Percentiles rank a stretch among this genome's conserved stretches.
Conservation (phyloP, 2,888 invertebrate species). For the Steinernema hermaphroditum region DNA sequence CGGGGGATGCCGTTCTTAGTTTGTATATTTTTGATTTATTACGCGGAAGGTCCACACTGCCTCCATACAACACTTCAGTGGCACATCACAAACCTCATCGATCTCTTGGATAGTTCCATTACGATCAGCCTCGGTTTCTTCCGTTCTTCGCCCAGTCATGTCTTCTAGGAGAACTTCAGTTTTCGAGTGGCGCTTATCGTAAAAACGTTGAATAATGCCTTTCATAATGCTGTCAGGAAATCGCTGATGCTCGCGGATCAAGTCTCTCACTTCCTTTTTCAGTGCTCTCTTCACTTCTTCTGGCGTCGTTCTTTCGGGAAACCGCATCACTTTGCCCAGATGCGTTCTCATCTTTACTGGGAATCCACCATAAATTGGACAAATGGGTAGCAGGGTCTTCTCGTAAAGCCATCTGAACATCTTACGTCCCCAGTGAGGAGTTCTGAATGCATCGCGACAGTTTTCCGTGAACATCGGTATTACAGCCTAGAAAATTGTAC, state of each 20-base stretch:
- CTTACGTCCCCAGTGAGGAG: conserved; percentile 70
- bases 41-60: too few species aligned
- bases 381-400: conserved; percentile 82
- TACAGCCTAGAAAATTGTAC: conserved; percentile 75
- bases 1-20: too few species aligned
- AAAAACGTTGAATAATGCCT: conserved; percentile 58
- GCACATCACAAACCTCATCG: conserved; percentile 15
- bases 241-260: conserved; percentile 62
- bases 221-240: conserved; percentile 62
- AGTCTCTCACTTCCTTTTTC: conserved; percentile 40
- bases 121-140: neutral
- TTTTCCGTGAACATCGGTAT: conserved; percentile 96
- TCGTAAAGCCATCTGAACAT: conserved; percentile 77
- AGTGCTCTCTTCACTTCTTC: conserved; percentile 54
- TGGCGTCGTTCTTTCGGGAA: conserved; percentile 54
- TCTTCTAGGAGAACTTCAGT: conserved; percentile 16
- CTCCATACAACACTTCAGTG: too few species aligned
- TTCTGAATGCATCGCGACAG: conserved; percentile 89
- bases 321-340: conserved; percentile 58
- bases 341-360: conserved; percentile 78
- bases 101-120: neutral
- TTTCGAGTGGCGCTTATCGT: conserved; percentile 18
- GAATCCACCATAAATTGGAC: conserved; percentile 94
- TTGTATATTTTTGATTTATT: too few species aligned
- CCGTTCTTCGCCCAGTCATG: neutral